Evolutionary conservation across 2,888 invertebrate species (phyloP).

Genomic region (Eupithecia vulgata): DNA sequence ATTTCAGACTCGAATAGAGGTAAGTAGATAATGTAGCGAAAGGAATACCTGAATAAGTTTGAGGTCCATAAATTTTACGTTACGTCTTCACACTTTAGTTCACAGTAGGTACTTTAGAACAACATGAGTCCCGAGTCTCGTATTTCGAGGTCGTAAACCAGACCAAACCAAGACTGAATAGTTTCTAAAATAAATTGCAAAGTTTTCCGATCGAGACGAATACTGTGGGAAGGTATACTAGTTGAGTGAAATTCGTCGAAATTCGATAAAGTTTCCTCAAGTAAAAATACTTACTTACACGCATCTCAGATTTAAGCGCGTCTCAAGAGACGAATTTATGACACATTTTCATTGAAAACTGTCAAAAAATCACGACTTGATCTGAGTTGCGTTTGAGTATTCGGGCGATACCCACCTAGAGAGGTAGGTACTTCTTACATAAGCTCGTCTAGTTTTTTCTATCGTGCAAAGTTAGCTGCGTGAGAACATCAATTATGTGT

Average conservation of each 20-base stretch:
- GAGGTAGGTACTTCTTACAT: no score
- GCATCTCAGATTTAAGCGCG: no score
- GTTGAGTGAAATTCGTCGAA: not conserved
- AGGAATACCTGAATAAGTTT: not conserved
- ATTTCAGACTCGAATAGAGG: not conserved
- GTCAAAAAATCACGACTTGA: no score
- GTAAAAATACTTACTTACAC: not conserved
- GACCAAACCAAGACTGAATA: not conserved
- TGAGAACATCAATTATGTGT: no score
- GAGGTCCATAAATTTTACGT: not conserved
- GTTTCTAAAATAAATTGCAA: constrained; percentile 23
- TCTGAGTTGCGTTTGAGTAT: no score
- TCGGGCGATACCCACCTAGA: no score
- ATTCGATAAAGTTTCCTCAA: not conserved
- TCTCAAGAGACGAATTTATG: no score
- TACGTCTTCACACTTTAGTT: constrained; percentile 6
- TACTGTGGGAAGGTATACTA: not conserved
- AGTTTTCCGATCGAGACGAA: constrained; percentile 22
- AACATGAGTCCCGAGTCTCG: not conserved
- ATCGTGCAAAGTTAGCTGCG: no score
- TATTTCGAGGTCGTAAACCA: not conserved
- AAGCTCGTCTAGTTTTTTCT: no score
- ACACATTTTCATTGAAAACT: no score
- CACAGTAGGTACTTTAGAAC: constrained; percentile 7
- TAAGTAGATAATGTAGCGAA: not conserved